Evolutionary conservation across 2,113 vertebrate species (phyloP).

Genomic region (Stictonetta naevosa): DNA sequence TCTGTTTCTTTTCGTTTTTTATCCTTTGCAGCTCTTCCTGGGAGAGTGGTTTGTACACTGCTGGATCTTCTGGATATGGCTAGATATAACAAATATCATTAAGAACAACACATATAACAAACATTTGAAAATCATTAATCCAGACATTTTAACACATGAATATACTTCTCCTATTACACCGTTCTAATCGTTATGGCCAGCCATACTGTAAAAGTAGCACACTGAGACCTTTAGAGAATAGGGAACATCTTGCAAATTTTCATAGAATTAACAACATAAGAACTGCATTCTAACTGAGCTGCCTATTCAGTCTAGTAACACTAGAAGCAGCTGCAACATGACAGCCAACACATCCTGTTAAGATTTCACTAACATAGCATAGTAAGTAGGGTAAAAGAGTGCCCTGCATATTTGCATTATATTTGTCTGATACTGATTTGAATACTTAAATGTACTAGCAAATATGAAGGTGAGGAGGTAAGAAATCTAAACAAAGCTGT

Average conservation of each 20-base stretch:
- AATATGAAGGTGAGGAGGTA: neutral
- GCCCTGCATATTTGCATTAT: neutral
- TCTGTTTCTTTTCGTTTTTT: slow-evolving; percentile 99
- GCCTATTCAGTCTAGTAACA: neutral
- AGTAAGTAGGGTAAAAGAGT: neutral
- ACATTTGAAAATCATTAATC: neutral
- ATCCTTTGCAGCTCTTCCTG: slow-evolving; percentile 99
- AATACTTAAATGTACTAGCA: neutral
- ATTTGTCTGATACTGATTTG: neutral
- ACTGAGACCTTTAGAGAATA: neutral
- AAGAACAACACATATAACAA: neutral
- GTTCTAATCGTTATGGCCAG: neutral
- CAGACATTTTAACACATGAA: fast-evolving
- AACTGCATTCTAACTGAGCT: neutral
- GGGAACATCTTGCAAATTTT: neutral
- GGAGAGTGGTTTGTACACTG: slow-evolving; percentile 99
- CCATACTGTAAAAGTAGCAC: neutral
- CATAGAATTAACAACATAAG: neutral
- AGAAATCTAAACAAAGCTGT: neutral
- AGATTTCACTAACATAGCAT: neutral
- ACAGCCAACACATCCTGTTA: neutral
- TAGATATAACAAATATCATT: slow-evolving; percentile 70
- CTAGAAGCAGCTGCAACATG: neutral
- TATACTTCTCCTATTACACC: neutral
- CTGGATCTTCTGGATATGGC: slow-evolving; percentile 99